Evolutionary conservation across 53 echinoderm and acorn worm genomes (phyloP).

Genomic region (Astropecten irregularis): DNA sequence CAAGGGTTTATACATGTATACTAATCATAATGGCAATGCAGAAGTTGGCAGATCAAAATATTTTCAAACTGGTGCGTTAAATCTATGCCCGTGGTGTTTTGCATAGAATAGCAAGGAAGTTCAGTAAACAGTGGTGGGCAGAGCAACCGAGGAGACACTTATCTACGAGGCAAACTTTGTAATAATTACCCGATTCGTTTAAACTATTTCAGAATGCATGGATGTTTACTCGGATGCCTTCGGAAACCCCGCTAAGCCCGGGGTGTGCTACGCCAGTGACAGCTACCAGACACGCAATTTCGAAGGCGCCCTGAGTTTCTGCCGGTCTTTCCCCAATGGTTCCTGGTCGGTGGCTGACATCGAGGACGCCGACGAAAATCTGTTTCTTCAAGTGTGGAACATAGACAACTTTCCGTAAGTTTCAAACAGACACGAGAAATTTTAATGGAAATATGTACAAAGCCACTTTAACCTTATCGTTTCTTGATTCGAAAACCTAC

Average conservation of each 20-base stretch:
- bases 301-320: not conserved
- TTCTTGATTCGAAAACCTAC: not conserved
- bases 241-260: constrained; percentile 11
- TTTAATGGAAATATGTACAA: not conserved
- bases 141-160: too few species aligned
- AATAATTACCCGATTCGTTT: too few species aligned
- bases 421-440: not conserved
- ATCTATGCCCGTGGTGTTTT: not conserved
- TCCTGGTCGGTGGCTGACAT: constrained; percentile 37
- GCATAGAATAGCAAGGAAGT: too few species aligned
- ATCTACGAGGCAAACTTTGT: too few species aligned
- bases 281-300: not conserved
- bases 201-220: not conserved
- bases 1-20: not conserved
- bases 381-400: constrained; percentile 14
- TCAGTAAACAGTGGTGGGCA: too few species aligned
- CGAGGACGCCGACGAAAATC: constrained; percentile 10
- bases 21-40: too few species aligned
- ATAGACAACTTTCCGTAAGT: constrained; percentile 30
- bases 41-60: not conserved
- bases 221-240: not conserved
- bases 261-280: constrained; percentile 12
- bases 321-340: not conserved
- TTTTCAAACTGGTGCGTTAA: not conserved
- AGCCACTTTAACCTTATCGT: not conserved